A percentile compares a stretch with the other conserved stretches of the same genome.
phyloP scores from a whole-genome alignment of 2,113 vertebrate genomes.

The Rutilus rutilus region DNA sequence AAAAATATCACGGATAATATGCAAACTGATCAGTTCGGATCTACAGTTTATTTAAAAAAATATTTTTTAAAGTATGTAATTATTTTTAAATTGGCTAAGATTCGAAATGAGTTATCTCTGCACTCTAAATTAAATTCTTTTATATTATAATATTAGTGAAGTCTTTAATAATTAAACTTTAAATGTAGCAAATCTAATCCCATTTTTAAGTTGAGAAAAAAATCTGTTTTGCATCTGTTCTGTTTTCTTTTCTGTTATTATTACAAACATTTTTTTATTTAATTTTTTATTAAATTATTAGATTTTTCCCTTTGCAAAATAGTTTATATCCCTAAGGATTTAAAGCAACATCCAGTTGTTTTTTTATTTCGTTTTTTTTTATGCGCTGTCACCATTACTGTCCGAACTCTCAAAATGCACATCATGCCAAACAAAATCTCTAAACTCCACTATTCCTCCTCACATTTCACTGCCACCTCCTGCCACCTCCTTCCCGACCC shows the following conservation, averaged over 20 bases:
- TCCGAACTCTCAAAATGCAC: not conserved
- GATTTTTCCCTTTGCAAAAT: not conserved
- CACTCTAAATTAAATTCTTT: too few relatives aligned
- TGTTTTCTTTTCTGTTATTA: not conserved
- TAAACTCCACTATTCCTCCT: not conserved
- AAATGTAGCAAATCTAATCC: not conserved
- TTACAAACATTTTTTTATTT: not conserved
- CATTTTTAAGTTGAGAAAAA: not conserved
- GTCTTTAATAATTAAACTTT: not conserved
- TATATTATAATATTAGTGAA: too few relatives aligned
- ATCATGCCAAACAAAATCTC: not conserved
- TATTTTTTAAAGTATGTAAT: not conserved
- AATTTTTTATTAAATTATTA: too few relatives aligned
- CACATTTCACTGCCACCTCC: constrained; percentile 3
- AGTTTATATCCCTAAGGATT: not conserved
- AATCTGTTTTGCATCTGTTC: not conserved
- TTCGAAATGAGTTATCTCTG: too few relatives aligned
- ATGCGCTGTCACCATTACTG: not conserved
- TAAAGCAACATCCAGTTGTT: not conserved
- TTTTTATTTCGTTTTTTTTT: not conserved
- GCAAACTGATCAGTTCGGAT: not conserved
- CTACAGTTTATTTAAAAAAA: not conserved
- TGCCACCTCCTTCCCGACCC: constrained; percentile 37
- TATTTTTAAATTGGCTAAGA: too few relatives aligned
- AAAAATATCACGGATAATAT: too few relatives aligned